These are phyloP conservation scores for Muntiacus muntjak DNA, from an alignment of 2,113 vertebrate species.

Conservation along the genomic window DNA sequence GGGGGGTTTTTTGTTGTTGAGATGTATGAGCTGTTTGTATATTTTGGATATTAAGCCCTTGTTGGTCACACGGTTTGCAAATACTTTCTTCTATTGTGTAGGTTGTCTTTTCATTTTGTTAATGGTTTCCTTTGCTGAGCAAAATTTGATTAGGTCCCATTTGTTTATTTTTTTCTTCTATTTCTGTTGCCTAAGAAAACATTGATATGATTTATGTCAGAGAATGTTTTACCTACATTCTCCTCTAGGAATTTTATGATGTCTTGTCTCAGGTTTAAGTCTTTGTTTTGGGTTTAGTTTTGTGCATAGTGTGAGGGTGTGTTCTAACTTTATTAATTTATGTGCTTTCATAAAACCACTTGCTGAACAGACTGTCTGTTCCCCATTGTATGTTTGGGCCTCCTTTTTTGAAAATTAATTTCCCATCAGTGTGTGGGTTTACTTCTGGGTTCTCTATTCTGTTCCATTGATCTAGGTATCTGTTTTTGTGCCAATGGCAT, in stretches of 20 bases:
- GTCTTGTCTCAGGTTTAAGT: not conserved
- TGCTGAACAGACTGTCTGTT: not conserved
- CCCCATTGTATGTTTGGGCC: not conserved
- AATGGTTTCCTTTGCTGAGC: not conserved
- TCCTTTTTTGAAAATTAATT: not conserved
- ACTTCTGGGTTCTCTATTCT: not conserved
- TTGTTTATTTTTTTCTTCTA: not conserved
- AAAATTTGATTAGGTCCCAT: not conserved
- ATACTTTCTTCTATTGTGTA: not conserved
- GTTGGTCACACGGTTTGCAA: not conserved
- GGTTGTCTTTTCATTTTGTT: not conserved
- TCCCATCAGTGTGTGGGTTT: not conserved
- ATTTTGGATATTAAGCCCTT: not conserved
- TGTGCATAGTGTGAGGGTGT: not conserved
- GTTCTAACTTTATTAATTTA: not conserved
- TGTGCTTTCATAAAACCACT: not conserved
- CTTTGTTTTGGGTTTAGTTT: not conserved
- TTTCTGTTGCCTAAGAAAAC: not conserved
- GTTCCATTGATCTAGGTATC: not conserved
- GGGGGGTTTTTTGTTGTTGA: not conserved
- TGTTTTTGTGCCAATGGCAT: rapidly evolving
- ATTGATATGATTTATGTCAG: not conserved
- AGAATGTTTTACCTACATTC: not conserved
- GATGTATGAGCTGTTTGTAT: not conserved
- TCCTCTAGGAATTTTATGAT: not conserved